Conservation (phyloP, 30 jellyfish, hydroid and myxozoan genomes). For the Cassiopea andromeda region DNA sequence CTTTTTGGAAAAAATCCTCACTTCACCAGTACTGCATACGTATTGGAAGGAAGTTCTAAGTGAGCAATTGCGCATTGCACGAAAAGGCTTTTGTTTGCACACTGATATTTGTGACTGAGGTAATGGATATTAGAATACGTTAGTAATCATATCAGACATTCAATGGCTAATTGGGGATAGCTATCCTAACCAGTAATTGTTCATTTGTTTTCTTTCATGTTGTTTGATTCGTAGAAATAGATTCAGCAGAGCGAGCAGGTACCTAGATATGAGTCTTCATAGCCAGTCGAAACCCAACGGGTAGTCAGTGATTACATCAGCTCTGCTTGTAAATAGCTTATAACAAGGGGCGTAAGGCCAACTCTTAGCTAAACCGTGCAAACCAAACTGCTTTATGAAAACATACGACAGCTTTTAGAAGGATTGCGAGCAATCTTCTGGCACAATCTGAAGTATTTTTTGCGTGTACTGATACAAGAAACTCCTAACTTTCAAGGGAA, state of each 20-base stretch:
- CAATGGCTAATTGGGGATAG: neutral
- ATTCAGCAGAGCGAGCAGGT: slow-evolving; percentile 31
- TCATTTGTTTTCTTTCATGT: neutral
- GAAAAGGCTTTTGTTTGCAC: neutral
- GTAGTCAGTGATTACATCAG: slow-evolving; percentile 58
- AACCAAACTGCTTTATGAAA: neutral
- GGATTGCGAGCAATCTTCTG: neutral
- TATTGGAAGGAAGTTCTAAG: too few species aligned
- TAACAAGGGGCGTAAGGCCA: slow-evolving; percentile 68
- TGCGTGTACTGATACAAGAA: neutral
- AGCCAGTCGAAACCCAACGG: slow-evolving; percentile 22
- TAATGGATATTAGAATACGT: neutral
- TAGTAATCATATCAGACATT: neutral
- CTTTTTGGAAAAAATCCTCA: too few species aligned
- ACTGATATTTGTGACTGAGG: neutral
- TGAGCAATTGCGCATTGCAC: neutral
- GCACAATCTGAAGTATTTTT: neutral
- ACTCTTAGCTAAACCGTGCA: slow-evolving; percentile 36
- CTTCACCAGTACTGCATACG: too few species aligned
- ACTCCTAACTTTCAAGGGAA: too few species aligned
- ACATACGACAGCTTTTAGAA: neutral
- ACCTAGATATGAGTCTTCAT: neutral
- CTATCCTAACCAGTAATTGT: neutral
- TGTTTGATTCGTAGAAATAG: neutral
- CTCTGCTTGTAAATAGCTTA: slow-evolving; percentile 29